Evolutionary conservation across 2,797 vertebrate species (phyloP), one percentile per base, ranked within the genome.

Genomic region (Melanotaenia boesemani): DNA sequence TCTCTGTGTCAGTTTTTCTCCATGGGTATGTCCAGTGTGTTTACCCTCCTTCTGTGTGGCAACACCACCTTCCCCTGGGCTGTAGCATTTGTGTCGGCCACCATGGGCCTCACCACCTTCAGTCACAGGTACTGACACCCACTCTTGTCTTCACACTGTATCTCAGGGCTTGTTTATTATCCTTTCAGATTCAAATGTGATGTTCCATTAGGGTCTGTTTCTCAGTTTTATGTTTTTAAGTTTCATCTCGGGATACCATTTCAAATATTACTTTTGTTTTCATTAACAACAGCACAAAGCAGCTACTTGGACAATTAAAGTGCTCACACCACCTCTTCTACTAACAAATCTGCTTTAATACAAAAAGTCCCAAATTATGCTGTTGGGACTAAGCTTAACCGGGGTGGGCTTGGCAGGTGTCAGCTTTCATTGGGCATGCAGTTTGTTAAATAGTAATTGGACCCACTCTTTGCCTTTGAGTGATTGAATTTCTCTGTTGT

Each of bases 101-200:
- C 96, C 12, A 96, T 99, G 55, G 96, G 97, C 48, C 94, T 99
- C 63, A 96, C 96, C 91, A 98, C 97, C 81, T 99, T 99, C 85
- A 98, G 97, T 86, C 97, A 99, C 95, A 98, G 98, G 98, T 98
- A 85, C 76, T 12, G 34, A 10, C 67, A 36, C 44, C 63, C 13
- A 54, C 46, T 39, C 13, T n/a, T 62, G 37, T 58, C 24, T 18
- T 54, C 20, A 44, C 39, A 44, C 55, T 48, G 20, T 48, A 5
- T 28, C 22, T 71, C 34, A 70, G 16, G 1, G 28, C 39, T 37
- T 67, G 10, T 24, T 16, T 52, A 58, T 22, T 48, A 46, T 34
- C 7, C 30, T 54, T 41, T 60, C 39, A 64, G n/a, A 64, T 73
- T 67, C 57, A 6, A 46, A 64, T 59, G 30, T 30, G 37, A 30